These are phyloP conservation scores for Kryphioiulus occultus DNA, from an alignment of 2,888 invertebrate species.

Conservation along the genomic window DNA sequence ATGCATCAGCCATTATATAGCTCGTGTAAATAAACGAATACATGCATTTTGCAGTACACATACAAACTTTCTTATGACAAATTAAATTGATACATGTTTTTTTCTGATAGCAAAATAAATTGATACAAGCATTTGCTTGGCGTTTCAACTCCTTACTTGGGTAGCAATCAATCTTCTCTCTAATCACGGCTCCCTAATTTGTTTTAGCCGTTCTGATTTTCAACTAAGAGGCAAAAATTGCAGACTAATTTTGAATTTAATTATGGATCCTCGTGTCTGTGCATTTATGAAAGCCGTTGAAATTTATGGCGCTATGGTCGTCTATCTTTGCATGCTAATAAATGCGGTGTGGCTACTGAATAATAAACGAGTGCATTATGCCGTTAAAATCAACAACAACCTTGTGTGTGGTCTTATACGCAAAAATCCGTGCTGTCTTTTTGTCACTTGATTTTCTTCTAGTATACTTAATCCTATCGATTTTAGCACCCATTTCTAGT, in stretches of 20 bases:
- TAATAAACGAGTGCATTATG: neutral
- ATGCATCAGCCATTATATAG: too few relatives aligned
- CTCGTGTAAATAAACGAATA: too few relatives aligned
- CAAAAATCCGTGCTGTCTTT: neutral
- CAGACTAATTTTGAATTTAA: neutral
- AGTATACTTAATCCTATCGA: neutral
- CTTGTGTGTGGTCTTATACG: neutral
- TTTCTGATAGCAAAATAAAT: neutral
- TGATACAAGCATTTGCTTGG: neutral
- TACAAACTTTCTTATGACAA: too few relatives aligned
- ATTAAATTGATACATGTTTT: too few relatives aligned
- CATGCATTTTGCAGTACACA: too few relatives aligned
- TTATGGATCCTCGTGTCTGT: neutral
- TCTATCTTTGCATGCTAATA: neutral
- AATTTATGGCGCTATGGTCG: neutral
- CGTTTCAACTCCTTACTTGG: neutral
- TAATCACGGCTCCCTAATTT: neutral
- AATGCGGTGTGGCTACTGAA: neutral
- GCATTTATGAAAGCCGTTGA: neutral
- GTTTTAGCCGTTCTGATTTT: neutral
- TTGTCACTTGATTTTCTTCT: conserved; percentile 6
- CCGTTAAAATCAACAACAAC: neutral
- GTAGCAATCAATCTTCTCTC: neutral
- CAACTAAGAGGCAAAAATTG: neutral
- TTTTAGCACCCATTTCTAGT: neutral